These are phyloP conservation scores for Cassiopea andromeda DNA, from an alignment of 30 jellyfish, hydroid and myxozoan species.

Conservation along the genomic window DNA sequence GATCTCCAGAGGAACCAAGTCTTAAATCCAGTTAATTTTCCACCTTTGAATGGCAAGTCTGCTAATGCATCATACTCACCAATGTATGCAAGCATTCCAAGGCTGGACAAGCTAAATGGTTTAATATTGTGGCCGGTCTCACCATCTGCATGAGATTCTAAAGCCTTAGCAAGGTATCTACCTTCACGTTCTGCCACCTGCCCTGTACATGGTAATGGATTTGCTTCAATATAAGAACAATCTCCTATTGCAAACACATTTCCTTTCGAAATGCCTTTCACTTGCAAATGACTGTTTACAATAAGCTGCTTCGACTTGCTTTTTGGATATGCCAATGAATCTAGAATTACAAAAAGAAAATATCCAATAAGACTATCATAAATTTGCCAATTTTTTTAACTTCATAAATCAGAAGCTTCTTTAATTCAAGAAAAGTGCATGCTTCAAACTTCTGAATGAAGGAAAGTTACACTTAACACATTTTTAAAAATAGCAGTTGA, in stretches of 20 bases:
- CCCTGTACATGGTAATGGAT: slow-evolving; percentile 88
- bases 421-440: too few species aligned
- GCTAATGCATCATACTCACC: slow-evolving; percentile 95
- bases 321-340: slow-evolving; percentile 39
- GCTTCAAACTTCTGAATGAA: too few species aligned
- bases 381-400: neutral
- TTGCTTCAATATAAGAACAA: slow-evolving; percentile 76
- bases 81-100: slow-evolving; percentile 96
- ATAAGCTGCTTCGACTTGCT: slow-evolving; percentile 76
- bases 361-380: neutral
- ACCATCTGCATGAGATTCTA: slow-evolving; percentile 45
- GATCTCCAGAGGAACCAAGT: slow-evolving; percentile 98
- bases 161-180: slow-evolving; percentile 73
- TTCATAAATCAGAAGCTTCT: too few species aligned
- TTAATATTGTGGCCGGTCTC: slow-evolving; percentile 18
- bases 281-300: slow-evolving; percentile 74
- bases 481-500: too few species aligned
- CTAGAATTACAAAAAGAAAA: neutral
- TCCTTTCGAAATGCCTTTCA: slow-evolving; percentile 56
- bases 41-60: slow-evolving; percentile 86
- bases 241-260: slow-evolving; percentile 94
- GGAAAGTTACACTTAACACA: too few species aligned
- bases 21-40: slow-evolving; percentile 90
- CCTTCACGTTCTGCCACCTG: slow-evolving; percentile 98
- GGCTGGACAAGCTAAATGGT: slow-evolving; percentile 75